These are phyloP conservation scores for Artibeus lituratus DNA, from an alignment of 2,797 vertebrate species.

Conservation along the genomic window DNA sequence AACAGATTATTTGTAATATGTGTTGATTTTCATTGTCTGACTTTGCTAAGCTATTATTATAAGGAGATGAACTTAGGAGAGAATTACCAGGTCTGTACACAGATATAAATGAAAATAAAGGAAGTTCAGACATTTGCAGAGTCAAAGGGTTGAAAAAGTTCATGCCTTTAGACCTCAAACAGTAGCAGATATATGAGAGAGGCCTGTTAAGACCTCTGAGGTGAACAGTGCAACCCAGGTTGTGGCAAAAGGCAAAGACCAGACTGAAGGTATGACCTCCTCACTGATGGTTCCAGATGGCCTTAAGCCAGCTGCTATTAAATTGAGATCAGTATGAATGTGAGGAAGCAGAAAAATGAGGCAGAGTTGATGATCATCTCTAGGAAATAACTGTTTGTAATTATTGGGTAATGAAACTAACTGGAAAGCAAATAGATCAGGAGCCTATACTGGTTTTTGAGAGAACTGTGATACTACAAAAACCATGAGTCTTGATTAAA, in stretches of 20 bases:
- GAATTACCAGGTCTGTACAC: neutral
- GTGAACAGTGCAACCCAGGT: neutral
- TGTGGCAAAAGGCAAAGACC: neutral
- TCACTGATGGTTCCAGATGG: neutral
- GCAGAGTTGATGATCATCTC: neutral
- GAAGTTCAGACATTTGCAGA: neutral
- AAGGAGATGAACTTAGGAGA: constrained; percentile 18
- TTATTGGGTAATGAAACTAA: neutral
- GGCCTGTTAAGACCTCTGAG: neutral
- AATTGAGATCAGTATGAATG: neutral
- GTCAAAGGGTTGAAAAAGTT: constrained; percentile 16
- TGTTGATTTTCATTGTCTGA: neutral
- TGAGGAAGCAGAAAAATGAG: neutral
- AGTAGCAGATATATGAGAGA: neutral
- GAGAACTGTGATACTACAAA: neutral
- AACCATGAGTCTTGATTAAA: neutral
- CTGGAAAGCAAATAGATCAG: neutral
- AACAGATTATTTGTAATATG: neutral
- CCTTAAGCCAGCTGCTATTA: neutral
- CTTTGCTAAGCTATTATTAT: constrained; percentile 7
- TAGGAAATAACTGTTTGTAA: neutral
- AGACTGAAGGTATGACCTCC: neutral
- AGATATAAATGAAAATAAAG: constrained; percentile 22
- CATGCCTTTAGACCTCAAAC: neutral
- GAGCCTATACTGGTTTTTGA: neutral